phyloP scores from a whole-genome alignment of 1,140 invertebrate genomes.

The Drosophila albomicans region DNA sequence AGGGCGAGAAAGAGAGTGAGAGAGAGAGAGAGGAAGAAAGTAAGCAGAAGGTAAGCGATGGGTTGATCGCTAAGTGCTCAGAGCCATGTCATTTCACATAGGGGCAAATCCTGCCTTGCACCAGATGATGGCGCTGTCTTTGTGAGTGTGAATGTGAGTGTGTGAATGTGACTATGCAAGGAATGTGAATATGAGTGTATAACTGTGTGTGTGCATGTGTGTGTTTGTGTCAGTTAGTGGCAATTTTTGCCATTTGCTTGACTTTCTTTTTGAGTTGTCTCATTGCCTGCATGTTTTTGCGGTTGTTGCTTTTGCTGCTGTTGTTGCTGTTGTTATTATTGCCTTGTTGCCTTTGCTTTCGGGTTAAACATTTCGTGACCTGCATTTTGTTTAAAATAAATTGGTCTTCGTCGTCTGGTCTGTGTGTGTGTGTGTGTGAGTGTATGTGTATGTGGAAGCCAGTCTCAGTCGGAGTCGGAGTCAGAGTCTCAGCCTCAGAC shows the following conservation, averaged over 20 bases:
- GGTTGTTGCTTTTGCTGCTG: slow-evolving; percentile 28
- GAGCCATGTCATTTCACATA: slow-evolving; percentile 17
- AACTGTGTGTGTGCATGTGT: slow-evolving; percentile 9
- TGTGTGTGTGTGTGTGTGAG: neutral
- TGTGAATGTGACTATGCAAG: neutral
- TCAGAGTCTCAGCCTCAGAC: neutral
- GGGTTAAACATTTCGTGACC: slow-evolving; percentile 81
- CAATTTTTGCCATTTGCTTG: slow-evolving; percentile 49
- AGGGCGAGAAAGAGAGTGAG: neutral
- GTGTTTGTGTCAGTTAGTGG: slow-evolving; percentile 34
- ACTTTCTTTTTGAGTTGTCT: slow-evolving; percentile 60
- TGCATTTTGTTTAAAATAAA: slow-evolving; percentile 81
- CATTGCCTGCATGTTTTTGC: slow-evolving; percentile 48
- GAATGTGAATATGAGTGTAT: neutral
- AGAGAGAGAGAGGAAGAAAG: neutral
- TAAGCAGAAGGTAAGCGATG: neutral
- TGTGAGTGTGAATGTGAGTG: neutral
- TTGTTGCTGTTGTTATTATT: slow-evolving; percentile 36
- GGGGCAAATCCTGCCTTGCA: slow-evolving; percentile 38
- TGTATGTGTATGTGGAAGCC: neutral
- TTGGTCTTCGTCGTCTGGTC: slow-evolving; percentile 54
- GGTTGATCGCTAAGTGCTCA: neutral
- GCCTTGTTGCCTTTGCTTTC: slow-evolving; percentile 45
- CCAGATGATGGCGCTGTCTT: slow-evolving; percentile 16
- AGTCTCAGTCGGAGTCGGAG: slow-evolving; percentile 1